Base-by-base conservation (phyloP, 1,140 invertebrate genomes). In the Cheumatopsyche charites region DNA sequence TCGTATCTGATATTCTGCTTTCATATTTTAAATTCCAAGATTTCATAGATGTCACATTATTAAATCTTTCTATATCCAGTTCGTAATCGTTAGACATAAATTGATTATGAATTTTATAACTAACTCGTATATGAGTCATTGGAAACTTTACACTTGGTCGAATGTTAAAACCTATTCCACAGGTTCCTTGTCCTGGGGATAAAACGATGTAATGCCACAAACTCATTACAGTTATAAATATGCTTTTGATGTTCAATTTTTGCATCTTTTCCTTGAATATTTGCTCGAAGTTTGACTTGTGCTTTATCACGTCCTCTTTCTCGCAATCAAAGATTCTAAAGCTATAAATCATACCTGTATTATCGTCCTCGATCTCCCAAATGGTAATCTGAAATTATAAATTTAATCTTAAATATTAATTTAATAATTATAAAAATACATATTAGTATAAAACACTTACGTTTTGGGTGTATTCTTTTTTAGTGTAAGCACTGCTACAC, bases 281-380 rank as follows among this genome's bases (percentile, higher is more conserved):
- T 2, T n/a, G 7, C 19, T 52, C 1, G 19, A 52, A 19, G 9
- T 52, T 13, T 17, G 19, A 1, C 19, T 17, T 52, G 19, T 52
- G 15, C 1, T 15, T 52, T 52, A 2, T 9, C 15, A 52, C 19
- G 1, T 7, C 19, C 7, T 52, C n/a, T 52, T 52, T 15, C 1
- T 52, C 47, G 15, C 47, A 52, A 52, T 52, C 47, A 17, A 52
- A 52, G 9, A 52, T 52, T 52, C 19, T 19, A 52, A 52, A 52
- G 1, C 15, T 13, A 52, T 52, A 52, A 9, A 52, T 7, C 2
- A 52, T 2, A 17, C 47, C 47, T 17, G 15, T 17, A 17, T 17
- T 17, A 15, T 17, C 19, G 15, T 52, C 19, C 1, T 52, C 47
- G 15, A 17, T 15, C 1, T 52, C n/a, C 47, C 47, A 52, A 17